Evolutionary conservation across 2,797 vertebrate species (phyloP).

Genomic region (Ctenopoma kingsleyae): DNA sequence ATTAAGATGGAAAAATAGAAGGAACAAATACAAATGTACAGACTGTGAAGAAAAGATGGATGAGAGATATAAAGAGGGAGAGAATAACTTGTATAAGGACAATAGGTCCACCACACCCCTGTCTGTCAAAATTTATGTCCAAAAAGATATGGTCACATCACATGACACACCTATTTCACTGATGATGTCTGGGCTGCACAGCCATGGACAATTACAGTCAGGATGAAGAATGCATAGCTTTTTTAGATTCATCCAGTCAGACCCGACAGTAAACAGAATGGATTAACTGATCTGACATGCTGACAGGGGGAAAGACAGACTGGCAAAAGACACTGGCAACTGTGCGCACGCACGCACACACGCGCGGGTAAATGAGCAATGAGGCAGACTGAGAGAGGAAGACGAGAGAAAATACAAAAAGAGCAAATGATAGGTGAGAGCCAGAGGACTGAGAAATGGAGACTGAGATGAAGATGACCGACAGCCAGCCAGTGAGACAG

Average conservation of each 20-base stretch:
- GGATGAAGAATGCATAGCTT: slow-evolving; percentile 5
- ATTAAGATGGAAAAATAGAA: neutral
- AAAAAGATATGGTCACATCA: slow-evolving; percentile 43
- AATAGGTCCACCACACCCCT: slow-evolving; percentile 67
- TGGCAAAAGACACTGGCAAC: slow-evolving; percentile 6
- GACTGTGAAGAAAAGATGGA: neutral
- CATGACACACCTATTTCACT: slow-evolving; percentile 46
- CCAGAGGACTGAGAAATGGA: slow-evolving; percentile 4
- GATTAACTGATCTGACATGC: slow-evolving; percentile 38
- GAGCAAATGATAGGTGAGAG: slow-evolving; percentile 35
- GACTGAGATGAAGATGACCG: slow-evolving; percentile 27
- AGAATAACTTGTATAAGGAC: slow-evolving; percentile 37
- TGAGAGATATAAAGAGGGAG: neutral
- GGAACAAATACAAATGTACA: neutral
- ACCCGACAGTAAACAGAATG: slow-evolving; percentile 32
- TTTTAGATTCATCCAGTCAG: neutral
- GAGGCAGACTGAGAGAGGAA: slow-evolving; percentile 23
- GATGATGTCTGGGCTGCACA: slow-evolving; percentile 23
- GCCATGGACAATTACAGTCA: slow-evolving; percentile 1
- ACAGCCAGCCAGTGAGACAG: slow-evolving; percentile 14
- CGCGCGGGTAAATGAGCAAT: slow-evolving; percentile 15
- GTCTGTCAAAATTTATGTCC: slow-evolving; percentile 43
- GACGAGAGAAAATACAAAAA: slow-evolving; percentile 13
- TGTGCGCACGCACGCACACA: neutral
- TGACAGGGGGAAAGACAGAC: slow-evolving; percentile 34